phyloP scores from a whole-genome alignment of 1,140 invertebrate species.

The Procambarus virginalis region DNA sequence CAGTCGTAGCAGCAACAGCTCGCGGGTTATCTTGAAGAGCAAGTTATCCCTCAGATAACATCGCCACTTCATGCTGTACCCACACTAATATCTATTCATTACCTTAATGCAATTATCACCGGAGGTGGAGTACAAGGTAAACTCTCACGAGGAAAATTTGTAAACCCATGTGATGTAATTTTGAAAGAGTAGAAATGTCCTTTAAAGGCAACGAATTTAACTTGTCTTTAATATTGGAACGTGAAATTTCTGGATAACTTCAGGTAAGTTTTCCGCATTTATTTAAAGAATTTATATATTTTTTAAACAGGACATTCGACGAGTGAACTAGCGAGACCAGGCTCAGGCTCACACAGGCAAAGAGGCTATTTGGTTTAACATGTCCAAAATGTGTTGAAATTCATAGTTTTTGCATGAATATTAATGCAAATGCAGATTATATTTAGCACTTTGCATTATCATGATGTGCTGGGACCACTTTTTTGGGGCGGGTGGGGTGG shows the following conservation, averaged over 20 bases:
- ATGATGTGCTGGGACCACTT: neutral
- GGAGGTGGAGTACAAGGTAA: too few species aligned
- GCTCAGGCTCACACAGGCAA: neutral
- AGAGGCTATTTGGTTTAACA: neutral
- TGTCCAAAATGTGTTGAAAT: slow-evolving; percentile 1
- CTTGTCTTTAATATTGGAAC: neutral
- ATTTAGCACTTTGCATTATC: neutral
- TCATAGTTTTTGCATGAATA: neutral
- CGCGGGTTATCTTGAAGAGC: too few species aligned
- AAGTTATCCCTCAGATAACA: too few species aligned
- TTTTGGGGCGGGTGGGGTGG: too few species aligned
- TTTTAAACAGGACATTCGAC: neutral
- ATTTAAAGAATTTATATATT: neutral
- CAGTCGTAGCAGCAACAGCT: too few species aligned
- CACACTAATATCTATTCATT: too few species aligned
- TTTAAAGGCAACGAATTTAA: too few species aligned
- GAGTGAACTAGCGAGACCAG: neutral
- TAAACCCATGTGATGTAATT: too few species aligned
- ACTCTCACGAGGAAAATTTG: too few species aligned
- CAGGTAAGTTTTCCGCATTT: neutral
- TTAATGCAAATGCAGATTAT: neutral
- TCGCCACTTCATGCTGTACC: too few species aligned
- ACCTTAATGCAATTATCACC: too few species aligned
- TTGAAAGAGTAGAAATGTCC: too few species aligned
- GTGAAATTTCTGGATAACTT: neutral